Evolutionary conservation across 2,113 vertebrate species (phyloP), one percentile per base, ranked within the genome.

Genomic region (Myiopsitta monachus): DNA sequence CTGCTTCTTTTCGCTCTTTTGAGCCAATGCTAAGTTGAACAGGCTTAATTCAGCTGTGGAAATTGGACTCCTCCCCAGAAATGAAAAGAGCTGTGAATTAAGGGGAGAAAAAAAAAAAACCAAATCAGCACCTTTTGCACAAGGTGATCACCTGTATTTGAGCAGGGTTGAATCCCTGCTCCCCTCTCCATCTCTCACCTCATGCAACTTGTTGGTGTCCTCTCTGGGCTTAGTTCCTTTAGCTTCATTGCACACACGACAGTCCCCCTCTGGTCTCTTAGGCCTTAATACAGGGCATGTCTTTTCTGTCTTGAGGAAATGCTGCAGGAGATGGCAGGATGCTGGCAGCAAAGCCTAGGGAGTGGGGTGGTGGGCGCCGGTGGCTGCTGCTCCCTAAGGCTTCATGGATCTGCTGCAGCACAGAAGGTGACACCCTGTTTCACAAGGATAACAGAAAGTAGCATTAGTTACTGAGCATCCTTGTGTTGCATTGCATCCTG

Each of bases 401-500:
- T 18, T 39, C 28, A 6, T 1, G 0, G 24, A 36, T 36, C 66
- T 75, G 46, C 54, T 28, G 26, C 30, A 9, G 18, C 22, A 12
- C 2, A 4, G 39, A 9, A 8, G 14, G 28, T 26, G n/a, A 38
- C 61, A 21, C 30, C 30, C 0, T 18, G 17, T 67, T 72, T 61
- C n/a, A 10, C 1, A 0, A 12, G 3, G 46, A 38, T 18, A 24
- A 19, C 18, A 67, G 39, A 46, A 41, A 46, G 44, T 4, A 28
- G 15, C 0, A 0, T 47, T 54, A 19, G n/a, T 26, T 47, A 47
- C 30, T 10, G 39, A 67, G 67, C 59, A 55, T 36, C 67, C 52
- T 66, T 2, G 0, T 1, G 1, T 30, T 31, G 41, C 1, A 1
- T 18, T 16, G 10, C 21, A 41, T 47, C 51, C 26, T 27, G 51